Base-by-base conservation (phyloP, 2,113 vertebrate genomes). In the Athene noctua region DNA sequence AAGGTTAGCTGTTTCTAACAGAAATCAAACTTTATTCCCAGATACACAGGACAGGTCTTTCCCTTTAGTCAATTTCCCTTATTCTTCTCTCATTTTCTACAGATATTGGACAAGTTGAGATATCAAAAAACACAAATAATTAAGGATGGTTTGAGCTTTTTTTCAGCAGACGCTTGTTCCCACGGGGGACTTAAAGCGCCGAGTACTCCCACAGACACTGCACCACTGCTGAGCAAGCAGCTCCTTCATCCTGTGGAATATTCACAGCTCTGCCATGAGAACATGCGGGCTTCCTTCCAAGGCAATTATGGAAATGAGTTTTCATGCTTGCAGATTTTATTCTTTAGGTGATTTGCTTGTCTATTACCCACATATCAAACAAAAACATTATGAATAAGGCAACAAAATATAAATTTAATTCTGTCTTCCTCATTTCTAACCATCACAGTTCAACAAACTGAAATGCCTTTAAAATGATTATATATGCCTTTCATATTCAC, bases 331-430 rank as follows among this genome's bases (percentile, higher is more conserved):
- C 74, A 83, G 71, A 93, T 42, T 95, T 92, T 47, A 96, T 94
- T 97, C 92, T 92, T 96, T 78, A 96, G 87, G 87, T 93, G 91
- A 94, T 93, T 95, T 90, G 63, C 89, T 91, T 96, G 87, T 80
- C 81, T 96, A 55, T 91, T 88, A 92, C 46, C 66, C 78, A 38
- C 62, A 92, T 51, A 90, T 72, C 84, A 96, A 95, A 96, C 81
- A 97, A 94, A 94, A 97, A 26, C 67, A 77, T 77, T 91, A 96
- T 83, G 87, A 95, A 90, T 93, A 95, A 94, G 74, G 78, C 63
- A 94, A 87, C 73, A 42, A 90, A 97, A 94, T 77, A 96, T 12
- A 87, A 87, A 95, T 92, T 95, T 86, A 88, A 87, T 95, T 87
- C 54, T 62, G 78, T 67, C 22, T 91, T 90, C 65, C 89, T 88